phyloP scores from a whole-genome alignment of 1,140 invertebrate genomes.

The Plodia interpunctella region DNA sequence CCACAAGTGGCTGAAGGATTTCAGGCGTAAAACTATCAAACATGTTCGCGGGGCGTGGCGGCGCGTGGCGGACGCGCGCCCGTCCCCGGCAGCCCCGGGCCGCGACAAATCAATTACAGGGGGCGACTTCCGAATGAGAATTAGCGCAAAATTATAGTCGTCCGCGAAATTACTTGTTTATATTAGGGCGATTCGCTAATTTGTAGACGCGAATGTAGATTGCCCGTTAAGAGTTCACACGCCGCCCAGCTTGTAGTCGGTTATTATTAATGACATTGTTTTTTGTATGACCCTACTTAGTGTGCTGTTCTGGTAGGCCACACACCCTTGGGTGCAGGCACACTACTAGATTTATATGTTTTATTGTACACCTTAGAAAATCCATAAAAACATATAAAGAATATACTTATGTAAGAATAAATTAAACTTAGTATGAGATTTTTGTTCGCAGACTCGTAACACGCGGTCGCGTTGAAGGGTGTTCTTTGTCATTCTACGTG shows the following conservation, averaged over 20 bases:
- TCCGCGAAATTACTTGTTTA: constrained; percentile 61
- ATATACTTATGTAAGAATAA: too few relatives aligned
- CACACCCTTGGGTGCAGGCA: too few relatives aligned
- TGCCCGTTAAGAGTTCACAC: constrained; percentile 8
- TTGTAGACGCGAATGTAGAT: constrained; percentile 37
- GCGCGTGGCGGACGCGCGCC: constrained; percentile 34
- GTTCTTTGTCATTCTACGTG: too few relatives aligned
- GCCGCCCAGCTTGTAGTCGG: neutral
- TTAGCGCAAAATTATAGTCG: constrained; percentile 67
- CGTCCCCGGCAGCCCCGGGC: too few relatives aligned
- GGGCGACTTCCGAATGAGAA: constrained; percentile 55
- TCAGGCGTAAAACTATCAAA: constrained; percentile 39
- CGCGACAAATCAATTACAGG: constrained; percentile 72
- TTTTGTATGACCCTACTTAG: too few relatives aligned
- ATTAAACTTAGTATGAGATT: too few relatives aligned
- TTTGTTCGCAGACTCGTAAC: too few relatives aligned
- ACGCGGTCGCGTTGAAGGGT: too few relatives aligned
- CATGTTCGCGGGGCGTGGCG: constrained; percentile 41
- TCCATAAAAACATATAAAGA: too few relatives aligned
- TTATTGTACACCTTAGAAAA: too few relatives aligned
- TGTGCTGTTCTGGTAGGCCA: too few relatives aligned
- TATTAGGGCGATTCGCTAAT: constrained; percentile 51
- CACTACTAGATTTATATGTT: too few relatives aligned
- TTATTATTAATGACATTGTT: neutral
- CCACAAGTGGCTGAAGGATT: constrained; percentile 16